These are phyloP conservation scores for Onychomys torridus DNA, from an alignment of 2,797 vertebrate genomes.

Conservation along the genomic window DNA sequence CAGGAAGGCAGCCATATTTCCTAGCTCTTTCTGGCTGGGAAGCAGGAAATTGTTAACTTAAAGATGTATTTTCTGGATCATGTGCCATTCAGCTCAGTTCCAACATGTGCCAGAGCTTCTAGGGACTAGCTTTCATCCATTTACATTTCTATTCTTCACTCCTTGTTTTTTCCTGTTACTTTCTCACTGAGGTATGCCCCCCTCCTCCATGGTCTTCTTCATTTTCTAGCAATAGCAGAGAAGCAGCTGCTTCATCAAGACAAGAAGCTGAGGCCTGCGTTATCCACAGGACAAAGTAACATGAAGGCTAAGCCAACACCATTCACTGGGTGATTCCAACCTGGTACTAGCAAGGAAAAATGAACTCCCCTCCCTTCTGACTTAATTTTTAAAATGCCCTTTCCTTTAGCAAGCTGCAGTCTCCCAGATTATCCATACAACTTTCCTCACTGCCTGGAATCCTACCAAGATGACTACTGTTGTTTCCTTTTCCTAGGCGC, in stretches of 20 bases:
- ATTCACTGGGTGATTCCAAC: neutral
- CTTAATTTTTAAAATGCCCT: neutral
- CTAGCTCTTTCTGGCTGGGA: neutral
- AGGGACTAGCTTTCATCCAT: neutral
- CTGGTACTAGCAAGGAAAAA: neutral
- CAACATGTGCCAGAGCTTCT: neutral
- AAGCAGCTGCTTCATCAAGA: neutral
- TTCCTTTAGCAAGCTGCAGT: slow-evolving; percentile 33
- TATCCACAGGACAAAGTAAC: neutral
- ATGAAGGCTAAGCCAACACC: neutral
- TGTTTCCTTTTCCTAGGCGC: neutral
- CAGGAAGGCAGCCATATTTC: neutral
- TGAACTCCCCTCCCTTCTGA: slow-evolving; percentile 5
- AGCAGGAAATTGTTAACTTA: slow-evolving; percentile 49
- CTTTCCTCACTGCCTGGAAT: neutral
- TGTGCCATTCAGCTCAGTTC: slow-evolving; percentile 28
- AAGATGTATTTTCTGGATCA: slow-evolving; percentile 47
- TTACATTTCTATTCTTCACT: neutral
- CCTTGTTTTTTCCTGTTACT: slow-evolving; percentile 48
- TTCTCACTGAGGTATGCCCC: neutral
- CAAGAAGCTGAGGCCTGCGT: slow-evolving; percentile 41
- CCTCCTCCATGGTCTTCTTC: neutral
- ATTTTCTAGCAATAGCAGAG: slow-evolving; percentile 12
- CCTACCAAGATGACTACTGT: neutral
- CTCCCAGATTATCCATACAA: neutral